Evolutionary conservation across 2,888 invertebrate genomes (phyloP).

Genomic region (Polietes domitor): DNA sequence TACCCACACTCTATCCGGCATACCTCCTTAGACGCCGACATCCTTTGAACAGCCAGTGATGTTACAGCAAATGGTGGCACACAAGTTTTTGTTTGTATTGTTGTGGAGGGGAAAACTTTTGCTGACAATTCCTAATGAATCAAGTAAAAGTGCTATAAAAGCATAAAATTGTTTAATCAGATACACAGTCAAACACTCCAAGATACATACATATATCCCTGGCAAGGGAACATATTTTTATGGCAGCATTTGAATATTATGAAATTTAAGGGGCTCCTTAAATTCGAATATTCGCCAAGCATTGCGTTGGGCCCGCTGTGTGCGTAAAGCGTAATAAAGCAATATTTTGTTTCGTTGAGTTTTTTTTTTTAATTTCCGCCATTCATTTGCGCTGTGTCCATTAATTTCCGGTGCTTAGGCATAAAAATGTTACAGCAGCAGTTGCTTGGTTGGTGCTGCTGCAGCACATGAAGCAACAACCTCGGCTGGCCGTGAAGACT

Average conservation of each 20-base stretch:
- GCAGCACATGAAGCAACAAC: not conserved
- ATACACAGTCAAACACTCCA: not conserved
- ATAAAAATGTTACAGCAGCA: not conserved
- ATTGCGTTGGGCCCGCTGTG: not conserved
- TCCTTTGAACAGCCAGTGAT: not conserved
- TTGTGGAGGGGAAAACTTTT: constrained; percentile 1
- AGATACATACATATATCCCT: not conserved
- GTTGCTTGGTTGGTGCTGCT: not conserved
- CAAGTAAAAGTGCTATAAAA: not conserved
- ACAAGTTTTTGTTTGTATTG: not conserved
- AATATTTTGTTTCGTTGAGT: not conserved
- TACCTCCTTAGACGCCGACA: not conserved
- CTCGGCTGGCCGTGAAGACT: too few relatives aligned
- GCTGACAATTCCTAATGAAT: constrained; percentile 36
- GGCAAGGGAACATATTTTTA: constrained; percentile 23
- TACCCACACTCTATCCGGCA: too few relatives aligned
- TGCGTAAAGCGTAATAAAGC: not conserved
- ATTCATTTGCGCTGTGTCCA: constrained; percentile 16
- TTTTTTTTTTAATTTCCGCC: constrained; percentile 39
- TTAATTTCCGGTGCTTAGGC: constrained; percentile 36
- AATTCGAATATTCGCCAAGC: not conserved
- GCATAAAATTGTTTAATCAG: constrained; percentile 44
- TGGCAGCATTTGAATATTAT: not conserved
- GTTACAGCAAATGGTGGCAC: not conserved
- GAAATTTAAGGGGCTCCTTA: not conserved